Percentiles rank a stretch among this genome's conserved stretches.
Conservation (phyloP, 2,113 vertebrate species). For the Nothobranchius furzeri region DNA sequence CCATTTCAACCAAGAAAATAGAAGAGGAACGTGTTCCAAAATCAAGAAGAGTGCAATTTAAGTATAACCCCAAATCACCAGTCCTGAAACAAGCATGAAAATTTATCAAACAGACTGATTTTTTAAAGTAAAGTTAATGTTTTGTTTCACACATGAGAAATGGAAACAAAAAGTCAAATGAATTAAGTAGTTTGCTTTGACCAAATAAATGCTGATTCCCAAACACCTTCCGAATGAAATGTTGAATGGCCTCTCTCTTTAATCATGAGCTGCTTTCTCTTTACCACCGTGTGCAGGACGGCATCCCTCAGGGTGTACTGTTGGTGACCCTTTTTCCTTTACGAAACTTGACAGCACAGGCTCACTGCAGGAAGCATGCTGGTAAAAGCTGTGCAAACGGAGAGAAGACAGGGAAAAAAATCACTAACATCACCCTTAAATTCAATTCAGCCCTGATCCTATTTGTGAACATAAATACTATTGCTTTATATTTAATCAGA, state of each 20-base stretch:
- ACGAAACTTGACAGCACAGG: constrained; percentile 24
- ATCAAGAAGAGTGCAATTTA: neutral
- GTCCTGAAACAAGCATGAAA: too few relatives aligned
- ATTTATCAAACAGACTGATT: neutral
- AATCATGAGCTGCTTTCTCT: constrained; percentile 37
- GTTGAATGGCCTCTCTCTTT: constrained; percentile 15
- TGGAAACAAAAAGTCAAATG: neutral
- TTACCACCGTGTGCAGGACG: constrained; percentile 13
- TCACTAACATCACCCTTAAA: constrained; percentile 14
- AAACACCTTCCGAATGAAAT: constrained; percentile 17
- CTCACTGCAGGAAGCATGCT: constrained; percentile 26
- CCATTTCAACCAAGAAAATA: neutral
- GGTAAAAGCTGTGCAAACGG: constrained; percentile 35
- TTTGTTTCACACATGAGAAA: neutral
- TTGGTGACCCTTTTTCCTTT: constrained; percentile 3
- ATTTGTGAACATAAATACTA: neutral
- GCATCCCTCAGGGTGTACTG: constrained; percentile 33
- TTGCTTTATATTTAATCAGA: neutral
- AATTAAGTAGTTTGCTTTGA: too few relatives aligned
- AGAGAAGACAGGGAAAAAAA: constrained; percentile 26
- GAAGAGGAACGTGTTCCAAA: neutral
- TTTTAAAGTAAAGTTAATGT: neutral
- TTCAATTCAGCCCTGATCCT: neutral
- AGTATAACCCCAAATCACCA: too few relatives aligned
- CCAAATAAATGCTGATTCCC: neutral